These are phyloP conservation scores for Darwinula stevensoni DNA, from an alignment of 2,888 invertebrate genomes.

Conservation along the genomic window DNA sequence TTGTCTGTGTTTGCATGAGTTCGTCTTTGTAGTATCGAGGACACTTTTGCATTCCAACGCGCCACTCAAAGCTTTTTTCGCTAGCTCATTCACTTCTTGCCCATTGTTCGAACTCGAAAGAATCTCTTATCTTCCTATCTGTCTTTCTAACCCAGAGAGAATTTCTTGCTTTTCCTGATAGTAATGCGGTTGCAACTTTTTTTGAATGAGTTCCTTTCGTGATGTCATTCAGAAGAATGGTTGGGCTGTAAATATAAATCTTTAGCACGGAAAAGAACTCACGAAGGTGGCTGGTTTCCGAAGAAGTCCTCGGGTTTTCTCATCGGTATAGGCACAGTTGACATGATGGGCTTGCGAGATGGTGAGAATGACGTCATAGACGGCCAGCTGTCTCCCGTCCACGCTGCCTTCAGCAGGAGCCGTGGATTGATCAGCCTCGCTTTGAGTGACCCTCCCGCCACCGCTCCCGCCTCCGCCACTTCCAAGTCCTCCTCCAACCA, in stretches of 20 bases:
- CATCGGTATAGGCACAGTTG: slow-evolving; percentile 64
- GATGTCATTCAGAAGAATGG: not conserved
- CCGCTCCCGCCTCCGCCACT: no score
- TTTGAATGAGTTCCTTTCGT: not conserved
- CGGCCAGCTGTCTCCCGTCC: slow-evolving; percentile 16
- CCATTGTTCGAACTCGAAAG: no score
- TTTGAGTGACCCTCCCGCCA: slow-evolving; percentile 9
- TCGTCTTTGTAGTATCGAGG: no score
- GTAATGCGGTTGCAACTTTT: not conserved
- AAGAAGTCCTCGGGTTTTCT: slow-evolving; percentile 35
- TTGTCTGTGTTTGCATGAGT: no score
- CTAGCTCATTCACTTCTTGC: no score
- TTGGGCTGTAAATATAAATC: slow-evolving; percentile 2
- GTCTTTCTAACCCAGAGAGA: no score
- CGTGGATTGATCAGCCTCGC: slow-evolving; percentile 12
- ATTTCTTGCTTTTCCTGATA: no score
- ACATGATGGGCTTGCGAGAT: slow-evolving; percentile 41
- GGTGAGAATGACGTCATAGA: slow-evolving; percentile 20
- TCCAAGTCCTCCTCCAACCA: no score
- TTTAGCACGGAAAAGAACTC: no score
- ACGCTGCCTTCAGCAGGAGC: not conserved
- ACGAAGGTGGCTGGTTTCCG: slow-evolving; percentile 34
- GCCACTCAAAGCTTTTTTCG: no score
- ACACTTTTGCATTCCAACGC: no score
- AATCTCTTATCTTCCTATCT: no score